Evolutionary conservation across 1,140 invertebrate genomes (phyloP).

Genomic region (Scaptomyza graminum): DNA sequence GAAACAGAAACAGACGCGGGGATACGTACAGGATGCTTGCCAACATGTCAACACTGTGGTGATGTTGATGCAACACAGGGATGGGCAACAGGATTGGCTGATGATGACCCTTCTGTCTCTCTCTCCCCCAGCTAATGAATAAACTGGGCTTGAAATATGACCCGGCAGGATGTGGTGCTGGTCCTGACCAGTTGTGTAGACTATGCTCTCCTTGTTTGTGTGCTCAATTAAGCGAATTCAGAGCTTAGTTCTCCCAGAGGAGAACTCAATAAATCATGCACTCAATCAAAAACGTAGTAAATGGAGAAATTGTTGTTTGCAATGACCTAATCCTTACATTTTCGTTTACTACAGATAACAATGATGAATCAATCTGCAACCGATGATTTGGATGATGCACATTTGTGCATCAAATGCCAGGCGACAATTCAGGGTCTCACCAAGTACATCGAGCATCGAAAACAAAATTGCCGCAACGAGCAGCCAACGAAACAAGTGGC

Average conservation of each 20-base stretch:
- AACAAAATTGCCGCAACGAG: conserved; percentile 85
- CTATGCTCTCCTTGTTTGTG: conserved; percentile 26
- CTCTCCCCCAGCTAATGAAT: conserved; percentile 55
- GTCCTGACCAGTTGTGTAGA: neutral
- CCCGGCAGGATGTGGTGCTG: conserved; percentile 13
- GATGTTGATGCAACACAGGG: conserved; percentile 33
- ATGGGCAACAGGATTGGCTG: conserved; percentile 38
- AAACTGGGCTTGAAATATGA: conserved; percentile 65
- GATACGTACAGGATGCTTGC: conserved; percentile 42
- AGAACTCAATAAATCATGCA: conserved; percentile 43
- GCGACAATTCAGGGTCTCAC: conserved; percentile 91
- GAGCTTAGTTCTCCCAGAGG: conserved; percentile 17
- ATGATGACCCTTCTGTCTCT: neutral
- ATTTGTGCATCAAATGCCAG: conserved; percentile 94
- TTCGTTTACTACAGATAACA: neutral
- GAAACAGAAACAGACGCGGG: conserved; percentile 10
- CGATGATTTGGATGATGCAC: conserved; percentile 90
- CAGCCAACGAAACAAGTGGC: conserved; percentile 20
- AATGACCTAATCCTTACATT: neutral
- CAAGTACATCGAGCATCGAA: conserved; percentile 92
- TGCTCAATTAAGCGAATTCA: neutral
- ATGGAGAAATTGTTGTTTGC: neutral
- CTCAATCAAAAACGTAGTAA: conserved; percentile 1
- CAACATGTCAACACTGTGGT: conserved; percentile 71
- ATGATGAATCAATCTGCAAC: conserved; percentile 83